Base-by-base conservation (phyloP, 2,888 invertebrate species). In the Heliconius charithonia region DNA sequence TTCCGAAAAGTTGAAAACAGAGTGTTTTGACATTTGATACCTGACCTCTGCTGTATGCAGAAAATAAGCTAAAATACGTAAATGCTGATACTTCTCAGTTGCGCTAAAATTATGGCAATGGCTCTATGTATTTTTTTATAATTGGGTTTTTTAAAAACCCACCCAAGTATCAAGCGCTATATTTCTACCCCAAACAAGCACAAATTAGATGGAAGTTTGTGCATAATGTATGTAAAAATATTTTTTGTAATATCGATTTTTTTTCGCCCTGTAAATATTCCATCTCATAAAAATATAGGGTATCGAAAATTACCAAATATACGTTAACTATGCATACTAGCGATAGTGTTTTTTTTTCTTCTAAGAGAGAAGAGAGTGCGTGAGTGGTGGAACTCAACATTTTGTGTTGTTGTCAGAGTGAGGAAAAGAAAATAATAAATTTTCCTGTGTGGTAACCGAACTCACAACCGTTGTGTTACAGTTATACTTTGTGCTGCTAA, bases 161-260 rank as follows among this genome's bases (percentile, higher is more conserved):
- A 66, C 67, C 29, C 70, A 77, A 83, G 77, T 80, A 80, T 81
- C 86, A 87, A 88, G 90, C 89, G 91, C 89, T 91, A 91, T 87
- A 83, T 82, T 74, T 80, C 70, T 88, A 90, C 89, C 89, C 90
- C 88, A 85, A 88, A 69, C 84, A 84, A 88, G 92, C 93, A 92
- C 93, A 92, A 92, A 87, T 87, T 87, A 85, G 80, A 82, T 80
- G 82, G 85, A 84, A 86, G 87, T 85, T 85, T 82, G 85, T 87
- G 87, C 84, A 86, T 84, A 85, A 85, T 85, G 83, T 76, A 45
- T 75, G 56, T 71, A 56, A 51, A 10, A n/a, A 51, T 56, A n/a
- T 27, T 65, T 27, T 37, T 37, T 37, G 9, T 59, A 41, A 74
- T 62, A 29, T 69, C 45, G 19, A 79, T 79, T 72, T 76, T 51